Percentiles rank a stretch among this genome's conserved stretches.
phyloP scores from a whole-genome alignment of 2,797 vertebrate genomes.

The Chrysocyon brachyurus region DNA sequence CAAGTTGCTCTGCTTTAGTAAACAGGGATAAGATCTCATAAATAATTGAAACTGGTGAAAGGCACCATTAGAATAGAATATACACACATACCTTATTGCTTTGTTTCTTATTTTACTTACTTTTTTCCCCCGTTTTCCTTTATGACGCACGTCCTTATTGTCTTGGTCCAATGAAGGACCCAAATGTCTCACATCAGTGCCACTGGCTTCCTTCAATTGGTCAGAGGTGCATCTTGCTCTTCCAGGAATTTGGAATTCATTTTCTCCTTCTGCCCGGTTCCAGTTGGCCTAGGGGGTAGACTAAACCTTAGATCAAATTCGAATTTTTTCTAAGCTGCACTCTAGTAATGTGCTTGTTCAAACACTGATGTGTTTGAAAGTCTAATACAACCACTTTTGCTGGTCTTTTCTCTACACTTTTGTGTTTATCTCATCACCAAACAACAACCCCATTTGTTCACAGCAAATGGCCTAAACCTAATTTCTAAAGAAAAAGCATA shows the following conservation, averaged over 20 bases:
- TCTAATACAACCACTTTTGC: background rate
- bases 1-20: background rate
- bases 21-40: background rate
- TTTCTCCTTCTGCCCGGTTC: constrained; percentile 77
- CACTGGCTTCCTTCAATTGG: constrained; percentile 60
- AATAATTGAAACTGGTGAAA: background rate
- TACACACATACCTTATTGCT: background rate
- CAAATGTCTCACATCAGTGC: constrained; percentile 38
- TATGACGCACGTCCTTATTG: constrained; percentile 68
- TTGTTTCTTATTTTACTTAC: constrained; percentile 50
- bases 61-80: background rate
- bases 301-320: constrained; percentile 14
- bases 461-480: background rate
- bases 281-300: constrained; percentile 69
- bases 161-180: constrained; percentile 57
- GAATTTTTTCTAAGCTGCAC: background rate
- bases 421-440: constrained; percentile 4
- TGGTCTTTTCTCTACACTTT: background rate
- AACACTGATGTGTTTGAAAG: background rate
- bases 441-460: constrained; percentile 46
- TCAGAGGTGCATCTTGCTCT: constrained; percentile 44
- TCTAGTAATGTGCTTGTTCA: background rate
- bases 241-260: constrained; percentile 81
- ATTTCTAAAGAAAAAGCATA: constrained; percentile 20
- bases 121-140: constrained; percentile 78